Base-by-base conservation (phyloP, 2,888 invertebrate species). In the Drosophila atroscutellata region DNA sequence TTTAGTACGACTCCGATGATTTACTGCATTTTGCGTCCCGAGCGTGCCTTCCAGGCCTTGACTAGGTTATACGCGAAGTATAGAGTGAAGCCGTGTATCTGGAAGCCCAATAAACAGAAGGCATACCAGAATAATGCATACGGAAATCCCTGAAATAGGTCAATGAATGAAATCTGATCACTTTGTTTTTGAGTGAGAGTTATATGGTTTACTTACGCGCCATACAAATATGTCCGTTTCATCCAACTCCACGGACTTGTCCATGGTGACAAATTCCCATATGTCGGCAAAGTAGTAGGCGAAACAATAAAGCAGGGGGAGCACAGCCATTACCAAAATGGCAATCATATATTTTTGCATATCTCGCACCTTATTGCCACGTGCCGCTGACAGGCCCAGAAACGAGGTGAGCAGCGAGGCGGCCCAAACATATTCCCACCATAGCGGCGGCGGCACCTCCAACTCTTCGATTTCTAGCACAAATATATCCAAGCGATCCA, bases 371-470 rank as follows among this genome's bases (percentile, higher is more conserved):
- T 96, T 96, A 94, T 99, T 99, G 81, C 95, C 96, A 86, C 97
- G 96, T 80, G 97, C 95, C 45, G 99, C 97, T 37, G 97, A 95
- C 60, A 98, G 94, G 7, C 97, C 98, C 67, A 98, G 94, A 93
- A 98, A 96, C 18, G 97, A 97, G 45, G 97, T 94, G 37, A 97
- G 92, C 66, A 98, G 94, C 84, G 98, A 98, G 28, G 95, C 93
- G 81, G 97, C 95, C 98, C 99, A 99, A 86, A 97, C 95, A 93
- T 98, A 99, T 93, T 99, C 99, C 99, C 99, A 99, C 92, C 91
- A 92, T 75, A 93, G 93, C 91, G 93, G 95, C 94, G 96, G 95
- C 81, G 99, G 99, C 93, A 99, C 96, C 94, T 97, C 96, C 80
- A 98, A 94, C 93, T 98, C 98, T 93, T 98, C 98, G 91, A 99